Base-by-base conservation (phyloP, 2,888 invertebrate genomes). In the Tromatobia lineatoria region DNA sequence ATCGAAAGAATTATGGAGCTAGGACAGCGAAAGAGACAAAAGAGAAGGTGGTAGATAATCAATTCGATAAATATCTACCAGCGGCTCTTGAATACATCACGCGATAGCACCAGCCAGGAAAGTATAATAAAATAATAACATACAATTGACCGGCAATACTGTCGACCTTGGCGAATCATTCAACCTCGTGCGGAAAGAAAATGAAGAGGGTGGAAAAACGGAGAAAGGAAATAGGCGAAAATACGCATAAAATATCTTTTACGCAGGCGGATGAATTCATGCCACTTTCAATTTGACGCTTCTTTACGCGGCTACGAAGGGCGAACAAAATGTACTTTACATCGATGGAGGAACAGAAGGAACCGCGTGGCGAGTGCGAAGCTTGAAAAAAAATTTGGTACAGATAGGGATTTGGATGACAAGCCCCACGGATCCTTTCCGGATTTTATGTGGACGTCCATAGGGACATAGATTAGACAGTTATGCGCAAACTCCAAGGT, bases 271-370 rank as follows among this genome's bases (percentile, higher is more conserved):
- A 34, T 50, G 47, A 64, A 64, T 61, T 64, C 15, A 29, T 18
- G 23, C 47, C 50, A 11, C 18, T 20, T 15, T 25, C 42, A 45
- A 25, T 61, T 78, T 77, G 50, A 69, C 34, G 11, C 73, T 74
- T 74, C 66, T 82, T 82, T 73, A 82, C 78, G 69, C 52, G n/a
- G 13, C 66, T 34, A 42, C 20, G 67, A 20, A 67, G 25, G 34
- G 45, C 59, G 69, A 45, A 76, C 45, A 54, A 57, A 69, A 77
- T 34, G 69, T 69, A 57, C 34, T 77, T 77, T 57, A 29, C n/a
- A n/a, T 10, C 29, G 11, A 29, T 29, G 45, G 47, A 13, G 25
- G 25, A 15, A 3, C 11, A 3, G 20, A 42, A 25, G 23, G 13
- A 20, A n/a, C n/a, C n/a, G 42, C 7, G n/a, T 29, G 50, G 52